Percentiles rank a stretch among this genome's conserved stretches.
Conservation (phyloP, 1,140 invertebrate genomes). For the Ostrea edulis region DNA sequence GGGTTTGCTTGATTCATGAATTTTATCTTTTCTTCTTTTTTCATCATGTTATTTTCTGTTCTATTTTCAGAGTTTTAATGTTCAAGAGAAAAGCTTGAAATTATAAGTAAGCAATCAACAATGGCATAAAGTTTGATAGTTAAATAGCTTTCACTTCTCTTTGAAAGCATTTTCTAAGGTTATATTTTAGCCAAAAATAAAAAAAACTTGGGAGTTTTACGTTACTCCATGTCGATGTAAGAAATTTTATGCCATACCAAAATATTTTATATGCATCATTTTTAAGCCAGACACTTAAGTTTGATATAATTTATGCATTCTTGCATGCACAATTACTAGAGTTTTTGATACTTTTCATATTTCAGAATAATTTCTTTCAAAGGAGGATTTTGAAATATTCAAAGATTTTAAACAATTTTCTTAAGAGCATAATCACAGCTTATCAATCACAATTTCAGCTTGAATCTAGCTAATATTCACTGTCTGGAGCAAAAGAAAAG, state of each 20-base stretch:
- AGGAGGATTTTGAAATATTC: too few species aligned
- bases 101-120: conserved; percentile 15
- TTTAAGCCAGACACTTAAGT: conserved; percentile 31
- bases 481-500: too few species aligned
- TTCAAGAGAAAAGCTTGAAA: conserved; percentile 22
- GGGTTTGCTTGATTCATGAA: too few species aligned
- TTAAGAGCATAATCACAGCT: too few species aligned
- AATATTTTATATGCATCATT: not conserved
- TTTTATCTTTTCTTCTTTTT: not conserved
- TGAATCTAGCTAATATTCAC: too few species aligned
- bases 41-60: not conserved
- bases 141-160: not conserved
- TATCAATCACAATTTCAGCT: too few species aligned
- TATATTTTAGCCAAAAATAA: too few species aligned
- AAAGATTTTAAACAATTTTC: too few species aligned
- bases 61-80: conserved; percentile 36
- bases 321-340: conserved; percentile 20
- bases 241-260: conserved; percentile 15
- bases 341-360: conserved; percentile 9
- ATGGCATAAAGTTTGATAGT: not conserved
- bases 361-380: not conserved
- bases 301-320: not conserved
- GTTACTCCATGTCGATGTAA: too few species aligned
- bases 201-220: too few species aligned
- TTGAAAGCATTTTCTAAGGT: not conserved